Evolutionary conservation across 1,140 invertebrate genomes (phyloP), one percentile per base, ranked within the genome.

Genomic region (Drosophila bipectinata): DNA sequence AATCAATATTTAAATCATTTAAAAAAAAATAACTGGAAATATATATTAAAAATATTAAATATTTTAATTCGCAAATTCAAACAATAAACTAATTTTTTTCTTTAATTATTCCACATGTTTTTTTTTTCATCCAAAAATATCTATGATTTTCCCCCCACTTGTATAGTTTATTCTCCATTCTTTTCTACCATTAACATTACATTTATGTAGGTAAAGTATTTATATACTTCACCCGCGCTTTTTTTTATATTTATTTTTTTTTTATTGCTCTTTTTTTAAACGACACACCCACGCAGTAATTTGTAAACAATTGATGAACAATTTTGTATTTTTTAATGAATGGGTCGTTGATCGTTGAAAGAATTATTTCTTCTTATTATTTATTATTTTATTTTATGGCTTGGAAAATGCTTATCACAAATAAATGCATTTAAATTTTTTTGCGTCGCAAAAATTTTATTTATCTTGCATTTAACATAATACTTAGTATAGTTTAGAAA

Each of bases 121-220:
- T 18, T 18, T 21, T 21, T 21, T 21, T 21, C 3, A 3, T 3
- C 2, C 1, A 28, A 28, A 6, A 48, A n/a, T 0, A 18, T 0
- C n/a, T 30, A 18, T 21, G 30, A 18, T 12, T 45, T 8, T 18
- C 14, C 24, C 30, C 44, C n/a, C 21, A 30, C n/a, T 56, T 34
- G 48, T 41, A 32, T 15, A 32, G 7, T 32, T 32, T 32, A 1
- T 37, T 21, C 18, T 9, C 18, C 9, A 14, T 10, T 52, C 7
- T 10, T 37, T 53, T 41, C 57, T 24, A 44, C 34, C 51, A 57
- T 68, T 78, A 10, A n/a, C 37, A n/a, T 64, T 68, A 69, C 62
- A 72, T 77, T 76, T 56, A 30, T 30, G 14, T 45, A 45, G 18
- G 9, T 18, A 41, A 39, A 41, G 58, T 41, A 60, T 53, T 53